phyloP scores from a whole-genome alignment of 2,797 vertebrate genomes.

The Rhinella marina region DNA sequence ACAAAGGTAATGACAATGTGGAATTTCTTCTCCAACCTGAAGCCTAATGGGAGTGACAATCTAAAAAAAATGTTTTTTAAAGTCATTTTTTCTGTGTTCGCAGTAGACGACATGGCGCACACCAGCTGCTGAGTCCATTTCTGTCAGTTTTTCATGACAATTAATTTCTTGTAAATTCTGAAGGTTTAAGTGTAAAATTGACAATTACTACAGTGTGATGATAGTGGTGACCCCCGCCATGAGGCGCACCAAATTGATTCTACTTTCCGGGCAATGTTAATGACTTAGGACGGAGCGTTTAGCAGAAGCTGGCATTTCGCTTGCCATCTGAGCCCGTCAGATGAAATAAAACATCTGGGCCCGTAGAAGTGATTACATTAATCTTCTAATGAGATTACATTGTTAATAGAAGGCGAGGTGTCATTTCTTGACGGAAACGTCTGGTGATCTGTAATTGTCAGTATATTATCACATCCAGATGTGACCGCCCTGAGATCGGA shows the following conservation, averaged over 20 bases:
- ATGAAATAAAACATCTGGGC: conserved; percentile 49
- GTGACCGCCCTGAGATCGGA: not conserved
- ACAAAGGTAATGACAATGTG: no score
- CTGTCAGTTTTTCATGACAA: not conserved
- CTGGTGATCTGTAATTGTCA: conserved; percentile 6
- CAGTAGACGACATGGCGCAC: not conserved
- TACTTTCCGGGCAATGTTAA: conserved; percentile 37
- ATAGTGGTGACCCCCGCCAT: conserved; percentile 10
- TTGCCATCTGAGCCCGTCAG: conserved; percentile 26
- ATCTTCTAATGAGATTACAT: conserved; percentile 47
- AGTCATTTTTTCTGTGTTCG: not conserved
- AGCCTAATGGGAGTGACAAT: not conserved
- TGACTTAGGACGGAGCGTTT: conserved; percentile 28
- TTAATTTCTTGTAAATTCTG: conserved; percentile 23
- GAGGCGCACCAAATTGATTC: conserved; percentile 46
- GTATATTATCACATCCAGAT: conserved; percentile 15
- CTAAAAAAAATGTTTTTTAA: not conserved
- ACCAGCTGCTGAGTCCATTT: not conserved
- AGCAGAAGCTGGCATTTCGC: conserved; percentile 18
- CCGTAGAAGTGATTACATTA: conserved; percentile 20
- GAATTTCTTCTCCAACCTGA: not conserved
- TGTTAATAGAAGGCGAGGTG: conserved; percentile 29
- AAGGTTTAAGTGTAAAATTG: conserved; percentile 33
- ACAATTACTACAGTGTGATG: conserved; percentile 35
- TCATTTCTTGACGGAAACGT: not conserved